Base-by-base conservation (phyloP, 1,140 invertebrate genomes). In the Drosophila carrolli region DNA sequence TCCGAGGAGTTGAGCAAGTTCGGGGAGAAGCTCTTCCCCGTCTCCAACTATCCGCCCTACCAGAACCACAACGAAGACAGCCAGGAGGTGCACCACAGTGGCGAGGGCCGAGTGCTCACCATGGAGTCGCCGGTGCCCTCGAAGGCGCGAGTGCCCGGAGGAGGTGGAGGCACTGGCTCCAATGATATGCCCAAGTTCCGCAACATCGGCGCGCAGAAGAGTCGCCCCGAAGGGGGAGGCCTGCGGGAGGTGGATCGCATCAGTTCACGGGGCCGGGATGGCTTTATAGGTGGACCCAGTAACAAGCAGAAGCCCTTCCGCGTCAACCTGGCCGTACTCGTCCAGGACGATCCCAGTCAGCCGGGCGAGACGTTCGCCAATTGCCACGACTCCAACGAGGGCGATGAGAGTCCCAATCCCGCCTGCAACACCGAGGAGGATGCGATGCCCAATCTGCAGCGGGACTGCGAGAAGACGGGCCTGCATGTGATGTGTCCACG, bases 401-500 rank as follows among this genome's bases (percentile, higher is more conserved):
- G 96, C 79, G 96, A 96, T 70, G 96, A 96, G 91, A 90, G 94
- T 1, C 23, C 23, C 23, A 32, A 32, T 32, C 6, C 29, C 6
- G 29, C 29, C 6, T 96, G 96, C 88, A 92, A 93, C 13, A 89
- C 78, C 37, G 84, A 78, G 14, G 75, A 92, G n/a, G 92, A 92
- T 46, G 83, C 84, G 51, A 75, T 91, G 85, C 84, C 91, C 32
- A 90, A 90, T 53, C 93, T 94, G 61, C 93, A 93, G 6, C 93
- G 93, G 11, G 94, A 94, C 35, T 94, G 94, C 43, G 94, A 95
- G 57, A 94, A 94, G 76, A 92, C 93, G 13, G 93, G 94, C 1
- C 93, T 95, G 58, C 93, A 94, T 50, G 93, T 95, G 1, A 93
- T 95, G 38, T 97, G 96, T 88, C 95, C 95, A 0, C 93, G 93